phyloP scores from a whole-genome alignment of 2,888 invertebrate genomes.

The Microctonus brassicae region DNA sequence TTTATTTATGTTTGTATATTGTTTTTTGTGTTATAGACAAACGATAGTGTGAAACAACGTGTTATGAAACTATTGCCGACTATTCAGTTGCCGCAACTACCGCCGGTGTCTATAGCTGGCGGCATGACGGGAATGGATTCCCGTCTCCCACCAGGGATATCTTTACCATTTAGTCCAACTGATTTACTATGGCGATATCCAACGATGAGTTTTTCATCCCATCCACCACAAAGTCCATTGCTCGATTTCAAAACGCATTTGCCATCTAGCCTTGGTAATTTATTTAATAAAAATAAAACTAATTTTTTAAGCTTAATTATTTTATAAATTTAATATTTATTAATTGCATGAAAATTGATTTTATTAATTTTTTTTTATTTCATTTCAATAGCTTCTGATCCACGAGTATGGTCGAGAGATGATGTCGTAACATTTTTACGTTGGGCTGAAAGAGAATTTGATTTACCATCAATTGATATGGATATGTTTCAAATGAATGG shows the following conservation, averaged over 20 bases:
- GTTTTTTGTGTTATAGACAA: conserved; percentile 50
- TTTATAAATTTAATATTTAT: neutral
- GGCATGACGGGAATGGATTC: conserved; percentile 78
- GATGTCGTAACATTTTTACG: conserved; percentile 89
- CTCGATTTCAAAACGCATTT: conserved; percentile 90
- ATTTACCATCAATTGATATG: conserved; percentile 90
- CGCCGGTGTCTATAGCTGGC: conserved; percentile 66
- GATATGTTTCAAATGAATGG: conserved; percentile 98
- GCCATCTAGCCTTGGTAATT: conserved; percentile 79
- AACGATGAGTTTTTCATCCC: conserved; percentile 79
- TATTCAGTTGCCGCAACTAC: conserved; percentile 68
- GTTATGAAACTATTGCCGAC: conserved; percentile 73
- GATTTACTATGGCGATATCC: conserved; percentile 92
- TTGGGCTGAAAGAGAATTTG: conserved; percentile 94
- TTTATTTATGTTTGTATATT: conserved; percentile 32
- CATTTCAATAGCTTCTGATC: conserved; percentile 79
- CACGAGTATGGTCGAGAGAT: conserved; percentile 90
- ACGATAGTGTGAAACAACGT: conserved; percentile 52
- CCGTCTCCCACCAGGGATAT: conserved; percentile 82
- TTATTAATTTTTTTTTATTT: too few relatives aligned
- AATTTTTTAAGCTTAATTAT: neutral
- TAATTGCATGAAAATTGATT: too few relatives aligned
- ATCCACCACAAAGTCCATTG: conserved; percentile 77
- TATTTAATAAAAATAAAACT: neutral
- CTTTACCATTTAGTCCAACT: conserved; percentile 84